Evolutionary conservation across 2,113 vertebrate genomes (phyloP).

Genomic region (Eclectus roratus): DNA sequence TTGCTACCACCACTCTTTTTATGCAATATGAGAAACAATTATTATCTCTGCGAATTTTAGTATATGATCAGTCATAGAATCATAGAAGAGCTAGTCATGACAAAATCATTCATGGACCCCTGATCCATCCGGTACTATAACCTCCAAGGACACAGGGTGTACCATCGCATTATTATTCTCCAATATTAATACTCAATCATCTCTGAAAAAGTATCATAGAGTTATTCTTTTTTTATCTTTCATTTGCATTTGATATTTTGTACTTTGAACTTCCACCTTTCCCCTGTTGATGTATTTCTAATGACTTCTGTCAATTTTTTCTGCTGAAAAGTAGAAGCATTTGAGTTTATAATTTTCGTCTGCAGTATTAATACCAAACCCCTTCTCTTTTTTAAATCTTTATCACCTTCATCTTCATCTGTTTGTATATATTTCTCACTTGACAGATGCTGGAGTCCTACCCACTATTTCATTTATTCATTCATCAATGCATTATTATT

Average conservation of each 20-base stretch:
- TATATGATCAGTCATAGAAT: background rate
- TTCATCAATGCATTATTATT: background rate
- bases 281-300: background rate
- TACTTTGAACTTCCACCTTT: background rate
- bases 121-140: background rate
- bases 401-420: background rate
- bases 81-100: background rate
- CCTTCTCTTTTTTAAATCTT: background rate
- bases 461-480: background rate
- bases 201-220: background rate
- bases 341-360: background rate
- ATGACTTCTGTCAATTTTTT: background rate
- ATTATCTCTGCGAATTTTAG: background rate
- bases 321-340: background rate
- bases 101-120: background rate
- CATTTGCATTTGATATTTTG: background rate
- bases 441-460: background rate
- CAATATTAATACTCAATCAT: background rate
- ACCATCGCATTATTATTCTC: background rate
- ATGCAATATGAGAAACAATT: fast-evolving
- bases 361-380: background rate
- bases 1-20: background rate
- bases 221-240: background rate
- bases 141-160: background rate
- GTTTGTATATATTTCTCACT: background rate